Evolutionary conservation across 2,113 vertebrate genomes (phyloP), one percentile per base, ranked within the genome.

Genomic region (Tetraodon nigroviridis): DNA sequence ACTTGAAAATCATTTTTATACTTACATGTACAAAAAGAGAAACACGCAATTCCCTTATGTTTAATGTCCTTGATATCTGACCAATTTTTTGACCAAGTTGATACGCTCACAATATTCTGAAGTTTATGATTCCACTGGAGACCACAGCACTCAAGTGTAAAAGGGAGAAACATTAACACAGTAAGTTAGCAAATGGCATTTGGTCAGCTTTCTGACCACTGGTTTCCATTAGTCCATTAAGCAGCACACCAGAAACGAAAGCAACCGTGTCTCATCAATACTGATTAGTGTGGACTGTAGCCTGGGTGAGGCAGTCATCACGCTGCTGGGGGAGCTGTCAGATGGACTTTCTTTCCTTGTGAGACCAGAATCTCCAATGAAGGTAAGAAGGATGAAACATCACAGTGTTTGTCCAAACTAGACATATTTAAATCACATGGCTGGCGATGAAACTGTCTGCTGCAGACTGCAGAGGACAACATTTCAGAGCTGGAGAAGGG

Each of bases 401-500:
- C 32, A 37, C 32, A 37, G 32, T 12, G 14, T 10, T 61, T 16
- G 7, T 10, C 1, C 1, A 48, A 18, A 6, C n/a, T 48, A 19
- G 10, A 6, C 0, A 18, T 18, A 48, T 48, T 8, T 48, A 48
- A 17, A 48, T 48, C 8, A 37, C 32, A 37, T 2, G 12, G 2
- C 8, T 48, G 6, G 46, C 8, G n/a, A 48, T 48, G 8, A 11
- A 2, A 47, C 44, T 50, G 8, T 7, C 15, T 46, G 55, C 15
- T 46, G 17, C 61, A 83, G 81, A 66, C 57, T 3, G 62, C 68
- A 17, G 62, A 54, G 27, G 55, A 53, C 4, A 49, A 3, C 7
- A 82, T 87, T 79, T 87, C 87, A 22, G 87, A 86, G 1, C 67
- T 91, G 69, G 90, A 91, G 72, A 76, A 15, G 0, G 62, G 83